Conservation (phyloP, 2,797 vertebrate genomes). For the Ctenosaura bakeri region DNA sequence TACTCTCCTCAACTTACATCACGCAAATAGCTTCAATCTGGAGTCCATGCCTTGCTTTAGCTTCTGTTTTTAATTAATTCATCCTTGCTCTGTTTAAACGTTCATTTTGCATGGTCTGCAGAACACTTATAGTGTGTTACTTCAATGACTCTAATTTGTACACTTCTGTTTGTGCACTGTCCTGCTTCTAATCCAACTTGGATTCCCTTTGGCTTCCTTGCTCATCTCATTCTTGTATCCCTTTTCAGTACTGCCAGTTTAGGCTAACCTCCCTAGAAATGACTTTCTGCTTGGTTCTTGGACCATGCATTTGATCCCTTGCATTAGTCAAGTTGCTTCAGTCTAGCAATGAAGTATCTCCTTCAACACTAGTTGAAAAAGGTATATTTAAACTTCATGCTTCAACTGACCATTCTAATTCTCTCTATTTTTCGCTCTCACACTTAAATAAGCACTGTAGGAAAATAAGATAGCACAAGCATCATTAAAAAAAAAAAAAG, state of each 20-base stretch:
- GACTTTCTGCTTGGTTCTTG: neutral
- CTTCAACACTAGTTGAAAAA: neutral
- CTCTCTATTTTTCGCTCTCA: no score
- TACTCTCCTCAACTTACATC: neutral
- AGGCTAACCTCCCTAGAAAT: neutral
- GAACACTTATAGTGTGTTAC: neutral
- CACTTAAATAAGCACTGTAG: no score
- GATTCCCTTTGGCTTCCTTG: neutral
- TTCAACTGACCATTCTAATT: no score
- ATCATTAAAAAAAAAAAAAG: no score
- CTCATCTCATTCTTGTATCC: neutral
- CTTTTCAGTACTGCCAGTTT: neutral
- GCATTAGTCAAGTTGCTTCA: neutral
- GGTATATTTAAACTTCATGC: no score
- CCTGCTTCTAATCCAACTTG: neutral
- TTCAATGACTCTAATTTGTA: neutral
- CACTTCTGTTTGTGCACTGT: neutral
- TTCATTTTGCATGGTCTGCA: neutral
- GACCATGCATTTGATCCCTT: no score
- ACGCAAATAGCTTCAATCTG: neutral
- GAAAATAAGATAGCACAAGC: no score
- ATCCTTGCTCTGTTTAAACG: neutral
- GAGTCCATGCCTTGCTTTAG: neutral
- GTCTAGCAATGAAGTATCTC: neutral
- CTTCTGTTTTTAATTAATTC: neutral